Evolutionary conservation across 37 sponge, comb jelly and placozoan species (phyloP).

Genomic region (Diacarnus erythraeanus): DNA sequence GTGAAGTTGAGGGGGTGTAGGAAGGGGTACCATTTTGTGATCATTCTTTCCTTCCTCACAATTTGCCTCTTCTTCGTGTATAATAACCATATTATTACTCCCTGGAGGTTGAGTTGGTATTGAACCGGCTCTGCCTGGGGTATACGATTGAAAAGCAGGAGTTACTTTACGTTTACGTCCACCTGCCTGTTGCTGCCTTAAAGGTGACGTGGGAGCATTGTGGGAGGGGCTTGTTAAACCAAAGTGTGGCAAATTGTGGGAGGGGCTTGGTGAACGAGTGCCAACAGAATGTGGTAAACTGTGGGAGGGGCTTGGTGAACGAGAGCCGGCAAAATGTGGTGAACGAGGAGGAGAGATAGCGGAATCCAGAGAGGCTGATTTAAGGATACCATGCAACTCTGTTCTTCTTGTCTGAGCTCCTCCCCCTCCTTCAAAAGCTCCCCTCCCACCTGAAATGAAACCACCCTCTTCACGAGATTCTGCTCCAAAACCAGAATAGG

Average conservation of each 20-base stretch:
- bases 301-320: not conserved
- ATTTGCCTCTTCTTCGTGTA: not conserved
- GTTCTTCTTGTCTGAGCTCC: not conserved
- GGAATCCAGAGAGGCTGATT: not conserved
- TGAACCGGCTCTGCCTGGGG: not conserved
- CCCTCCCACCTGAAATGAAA: not conserved
- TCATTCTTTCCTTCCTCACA: no score
- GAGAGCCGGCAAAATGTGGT: not conserved
- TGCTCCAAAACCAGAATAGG: not conserved
- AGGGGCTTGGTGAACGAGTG: not conserved
- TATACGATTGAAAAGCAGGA: not conserved
- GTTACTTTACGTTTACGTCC: constrained; percentile 1
- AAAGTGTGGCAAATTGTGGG: not conserved
- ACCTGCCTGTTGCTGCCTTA: not conserved
- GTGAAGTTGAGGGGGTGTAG: not conserved
- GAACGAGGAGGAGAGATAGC: not conserved
- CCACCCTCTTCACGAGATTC: not conserved
- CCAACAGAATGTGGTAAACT: not conserved
- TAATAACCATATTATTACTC: not conserved
- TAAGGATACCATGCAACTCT: not conserved
- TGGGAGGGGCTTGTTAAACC: not conserved
- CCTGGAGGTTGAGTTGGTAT: not conserved
- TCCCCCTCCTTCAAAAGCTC: not conserved
- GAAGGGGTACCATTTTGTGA: no score
- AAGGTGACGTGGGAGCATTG: not conserved